Conservation (phyloP, 2,888 invertebrate genomes). For the Phorcus lineatus region DNA sequence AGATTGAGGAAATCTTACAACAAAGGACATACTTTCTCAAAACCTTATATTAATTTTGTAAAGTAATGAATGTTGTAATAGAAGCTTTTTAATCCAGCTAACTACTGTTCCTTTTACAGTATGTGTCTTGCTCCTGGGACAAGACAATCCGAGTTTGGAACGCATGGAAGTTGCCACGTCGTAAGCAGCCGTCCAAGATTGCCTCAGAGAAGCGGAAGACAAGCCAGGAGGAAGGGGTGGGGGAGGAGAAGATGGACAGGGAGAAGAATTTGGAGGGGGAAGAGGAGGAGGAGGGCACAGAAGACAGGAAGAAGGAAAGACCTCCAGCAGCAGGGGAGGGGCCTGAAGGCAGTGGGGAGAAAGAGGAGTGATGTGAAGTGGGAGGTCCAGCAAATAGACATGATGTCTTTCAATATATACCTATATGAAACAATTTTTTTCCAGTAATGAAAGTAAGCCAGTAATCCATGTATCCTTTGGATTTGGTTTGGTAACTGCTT, state of each 20-base stretch:
- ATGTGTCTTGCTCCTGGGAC: constrained; percentile 74
- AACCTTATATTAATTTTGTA: too few species aligned
- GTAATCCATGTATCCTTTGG: too few species aligned
- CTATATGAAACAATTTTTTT: too few species aligned
- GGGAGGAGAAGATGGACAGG: neutral
- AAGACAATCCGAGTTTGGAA: constrained; percentile 74
- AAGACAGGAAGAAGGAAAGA: constrained; percentile 1
- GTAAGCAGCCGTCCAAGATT: neutral
- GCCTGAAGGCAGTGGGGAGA: neutral
- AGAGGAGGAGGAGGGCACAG: neutral
- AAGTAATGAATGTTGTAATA: too few species aligned
- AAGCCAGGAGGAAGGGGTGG: neutral
- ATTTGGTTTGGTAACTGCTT: too few species aligned
- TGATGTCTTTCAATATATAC: too few species aligned
- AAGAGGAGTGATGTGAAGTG: neutral
- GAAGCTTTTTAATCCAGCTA: too few species aligned
- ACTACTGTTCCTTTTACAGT: constrained; percentile 51
- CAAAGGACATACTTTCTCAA: too few species aligned
- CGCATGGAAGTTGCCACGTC: constrained; percentile 68
- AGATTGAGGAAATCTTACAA: too few species aligned
- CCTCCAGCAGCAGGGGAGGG: neutral
- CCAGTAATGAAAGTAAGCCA: too few species aligned
- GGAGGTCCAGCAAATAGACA: too few species aligned
- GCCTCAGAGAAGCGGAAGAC: constrained; percentile 1
- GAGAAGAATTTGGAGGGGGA: neutral